phyloP scores from a whole-genome alignment of 2,888 invertebrate genomes.

The Mellilla xanthometata region DNA sequence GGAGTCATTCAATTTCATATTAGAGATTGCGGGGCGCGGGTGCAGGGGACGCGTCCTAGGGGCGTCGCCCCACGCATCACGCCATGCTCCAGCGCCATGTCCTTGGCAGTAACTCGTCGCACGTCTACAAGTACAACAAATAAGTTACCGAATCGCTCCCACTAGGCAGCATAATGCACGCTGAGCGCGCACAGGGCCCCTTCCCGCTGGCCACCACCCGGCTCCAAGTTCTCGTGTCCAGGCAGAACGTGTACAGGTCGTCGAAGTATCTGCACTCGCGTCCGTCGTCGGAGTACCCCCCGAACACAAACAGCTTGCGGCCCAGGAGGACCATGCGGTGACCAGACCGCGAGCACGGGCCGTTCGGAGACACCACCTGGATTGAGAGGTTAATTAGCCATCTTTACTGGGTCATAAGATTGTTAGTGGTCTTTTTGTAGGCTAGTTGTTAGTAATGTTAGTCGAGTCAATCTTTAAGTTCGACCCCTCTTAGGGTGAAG shows the following conservation, averaged over 20 bases:
- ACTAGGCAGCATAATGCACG: conserved; percentile 87
- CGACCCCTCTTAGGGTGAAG: too few relatives aligned
- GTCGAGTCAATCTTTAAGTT: too few relatives aligned
- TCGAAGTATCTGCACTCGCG: conserved; percentile 94
- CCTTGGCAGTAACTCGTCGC: too few relatives aligned
- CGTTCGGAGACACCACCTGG: conserved; percentile 72
- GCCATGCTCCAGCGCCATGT: too few relatives aligned
- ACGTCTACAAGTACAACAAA: background rate
- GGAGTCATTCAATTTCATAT: too few relatives aligned
- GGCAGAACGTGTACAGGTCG: conserved; percentile 90
- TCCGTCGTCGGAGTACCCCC: conserved; percentile 95
- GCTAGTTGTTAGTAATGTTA: too few relatives aligned
- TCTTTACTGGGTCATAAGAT: too few relatives aligned
- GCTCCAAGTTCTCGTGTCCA: conserved; percentile 90
- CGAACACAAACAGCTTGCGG: conserved; percentile 92
- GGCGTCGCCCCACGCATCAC: too few relatives aligned
- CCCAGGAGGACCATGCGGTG: conserved; percentile 93
- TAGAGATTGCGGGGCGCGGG: too few relatives aligned
- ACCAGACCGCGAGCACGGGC: conserved; percentile 90
- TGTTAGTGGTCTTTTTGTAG: too few relatives aligned
- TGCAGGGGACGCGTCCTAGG: too few relatives aligned
- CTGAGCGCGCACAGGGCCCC: conserved; percentile 90
- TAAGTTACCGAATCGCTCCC: conserved; percentile 65
- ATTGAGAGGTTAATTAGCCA: too few relatives aligned
- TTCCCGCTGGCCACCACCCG: conserved; percentile 86